phyloP scores from a whole-genome alignment of 2,113 vertebrate genomes.

The Tetrax tetrax region DNA sequence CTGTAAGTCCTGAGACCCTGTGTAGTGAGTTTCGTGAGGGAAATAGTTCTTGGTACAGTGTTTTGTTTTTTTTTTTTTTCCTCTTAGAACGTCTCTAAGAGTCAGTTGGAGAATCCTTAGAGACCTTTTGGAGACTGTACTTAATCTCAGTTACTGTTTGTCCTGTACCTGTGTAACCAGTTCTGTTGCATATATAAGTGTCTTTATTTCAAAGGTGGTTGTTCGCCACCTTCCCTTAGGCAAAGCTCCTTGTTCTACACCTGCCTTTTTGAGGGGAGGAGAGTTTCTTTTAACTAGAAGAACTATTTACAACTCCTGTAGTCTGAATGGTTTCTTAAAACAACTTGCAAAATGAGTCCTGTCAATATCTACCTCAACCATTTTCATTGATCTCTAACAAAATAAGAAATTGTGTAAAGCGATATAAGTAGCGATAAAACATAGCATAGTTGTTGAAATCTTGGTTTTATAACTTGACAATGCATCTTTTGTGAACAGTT shows the following conservation, averaged over 20 bases:
- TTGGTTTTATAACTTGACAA: neutral
- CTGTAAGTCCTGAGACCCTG: neutral
- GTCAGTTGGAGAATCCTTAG: neutral
- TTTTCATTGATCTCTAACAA: neutral
- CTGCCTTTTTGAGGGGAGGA: neutral
- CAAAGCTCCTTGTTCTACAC: neutral
- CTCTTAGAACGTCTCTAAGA: neutral
- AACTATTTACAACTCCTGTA: neutral
- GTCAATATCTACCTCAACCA: neutral
- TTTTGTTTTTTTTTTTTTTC: too few relatives aligned
- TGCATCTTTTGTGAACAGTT: neutral
- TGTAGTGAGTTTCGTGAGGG: neutral
- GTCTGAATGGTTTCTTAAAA: neutral
- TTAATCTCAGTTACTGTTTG: neutral
- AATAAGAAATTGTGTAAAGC: neutral
- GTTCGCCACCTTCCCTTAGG: neutral
- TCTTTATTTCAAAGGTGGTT: neutral
- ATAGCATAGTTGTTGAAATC: neutral
- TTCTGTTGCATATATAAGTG: neutral
- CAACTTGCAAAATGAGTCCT: neutral
- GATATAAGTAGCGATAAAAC: neutral
- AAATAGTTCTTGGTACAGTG: neutral
- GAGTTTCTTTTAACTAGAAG: neutral
- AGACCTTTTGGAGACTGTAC: neutral
- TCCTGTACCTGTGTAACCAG: neutral